These are phyloP conservation scores for Penaeus indicus DNA, from an alignment of 1,140 invertebrate species.

Conservation along the genomic window DNA sequence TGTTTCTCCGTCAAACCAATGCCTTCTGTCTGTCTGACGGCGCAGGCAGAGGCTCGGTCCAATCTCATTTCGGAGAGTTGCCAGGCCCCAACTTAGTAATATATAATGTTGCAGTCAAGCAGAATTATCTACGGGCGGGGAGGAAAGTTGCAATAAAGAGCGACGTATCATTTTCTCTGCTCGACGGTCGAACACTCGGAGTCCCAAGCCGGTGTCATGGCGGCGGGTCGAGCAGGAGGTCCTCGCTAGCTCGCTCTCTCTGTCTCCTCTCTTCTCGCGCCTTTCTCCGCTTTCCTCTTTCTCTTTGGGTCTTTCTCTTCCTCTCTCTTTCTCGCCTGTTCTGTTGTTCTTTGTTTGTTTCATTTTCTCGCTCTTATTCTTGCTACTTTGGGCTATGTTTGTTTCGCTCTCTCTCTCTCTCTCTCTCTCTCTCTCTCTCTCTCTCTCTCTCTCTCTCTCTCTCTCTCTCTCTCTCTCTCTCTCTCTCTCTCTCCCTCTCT, in stretches of 20 bases:
- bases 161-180: no score
- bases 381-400: background rate
- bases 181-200: no score
- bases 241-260: slow-evolving; percentile 14
- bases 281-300: background rate
- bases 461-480: background rate
- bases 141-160: no score
- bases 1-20: background rate
- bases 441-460: background rate
- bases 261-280: no score
- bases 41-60: no score
- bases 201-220: no score
- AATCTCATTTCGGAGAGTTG: no score
- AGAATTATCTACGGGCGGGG: no score
- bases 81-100: no score
- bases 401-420: background rate
- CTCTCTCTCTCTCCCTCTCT: background rate
- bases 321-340: background rate
- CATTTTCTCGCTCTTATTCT: background rate
- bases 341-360: background rate
- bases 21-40: background rate
- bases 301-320: background rate
- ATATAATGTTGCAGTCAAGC: no score
- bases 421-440: background rate
- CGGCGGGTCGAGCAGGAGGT: background rate